Evolutionary conservation across 1,140 invertebrate species (phyloP), one percentile per base, ranked within the genome.

Genomic region (Papilio xuthus): DNA sequence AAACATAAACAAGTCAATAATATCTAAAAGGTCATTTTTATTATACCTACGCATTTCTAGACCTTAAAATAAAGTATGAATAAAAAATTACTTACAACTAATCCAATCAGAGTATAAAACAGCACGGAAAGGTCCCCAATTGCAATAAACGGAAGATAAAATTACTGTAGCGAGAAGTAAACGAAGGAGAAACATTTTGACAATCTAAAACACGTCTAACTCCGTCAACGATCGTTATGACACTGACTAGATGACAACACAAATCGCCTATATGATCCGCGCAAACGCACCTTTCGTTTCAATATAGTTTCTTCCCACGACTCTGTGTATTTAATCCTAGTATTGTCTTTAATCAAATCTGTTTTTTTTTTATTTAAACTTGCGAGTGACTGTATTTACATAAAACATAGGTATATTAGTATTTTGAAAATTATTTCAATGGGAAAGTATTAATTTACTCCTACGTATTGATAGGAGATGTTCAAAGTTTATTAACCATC

Each of bases 121-220:
- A 63, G 74, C 74, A 60, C 74, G 74, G 32, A 76, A 76, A 76
- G 74, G 74, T 76, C 74, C 53, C 53, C 74, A 76, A 76, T 76
- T 76, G 32, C 74, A 41, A 60, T 60, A 41, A 41, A 76, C 74
- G 32, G 50, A 23, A 3, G 50, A 37, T 47, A 76, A 76, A 28
- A 76, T 9, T 18, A 60, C 53, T 2, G n/a, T 32, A 32, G 37
- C 50, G 18, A 76, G 53, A 76, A 76, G n/a, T 23, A 53, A 76
- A 56, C 53, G 53, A 6, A 75, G n/a, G 20, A 63, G 18, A 63
- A 76, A 76, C 74, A 76, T 76, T 20, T 56, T 60, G 32, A 60
- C 47, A 60, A 76, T 15, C 20, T 47, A 44, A 7, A 10, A 26
- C 18, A 23, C 71, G 71, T 72, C 42, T 41, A 47, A 41, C 71